Conservation (phyloP, 2,113 vertebrate genomes). For the Hymenochirus boettgeri region DNA sequence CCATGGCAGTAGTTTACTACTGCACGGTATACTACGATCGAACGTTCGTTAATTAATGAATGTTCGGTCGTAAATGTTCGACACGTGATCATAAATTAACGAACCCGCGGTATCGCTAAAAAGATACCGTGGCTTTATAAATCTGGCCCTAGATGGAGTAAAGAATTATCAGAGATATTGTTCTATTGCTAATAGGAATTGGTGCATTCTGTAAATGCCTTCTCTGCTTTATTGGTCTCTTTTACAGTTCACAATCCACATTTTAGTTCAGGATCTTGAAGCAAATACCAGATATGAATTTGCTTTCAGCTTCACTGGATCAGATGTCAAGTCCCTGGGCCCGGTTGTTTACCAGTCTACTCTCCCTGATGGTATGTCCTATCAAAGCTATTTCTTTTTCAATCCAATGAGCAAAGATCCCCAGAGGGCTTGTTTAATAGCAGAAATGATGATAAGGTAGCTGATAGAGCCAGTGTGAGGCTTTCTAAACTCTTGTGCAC, state of each 20-base stretch:
- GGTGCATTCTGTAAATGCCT: not conserved
- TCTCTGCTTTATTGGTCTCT: conserved; percentile 17
- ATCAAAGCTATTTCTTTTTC: conserved; percentile 24
- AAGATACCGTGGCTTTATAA: too few relatives aligned
- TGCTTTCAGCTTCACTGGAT: conserved; percentile 86
- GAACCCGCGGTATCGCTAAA: too few relatives aligned
- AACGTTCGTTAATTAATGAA: too few relatives aligned
- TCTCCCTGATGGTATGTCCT: conserved; percentile 79
- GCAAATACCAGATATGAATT: conserved; percentile 96
- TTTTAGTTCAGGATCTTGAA: conserved; percentile 82
- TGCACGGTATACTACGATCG: too few relatives aligned
- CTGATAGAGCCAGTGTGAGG: not conserved
- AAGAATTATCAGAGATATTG: too few relatives aligned
- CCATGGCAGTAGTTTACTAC: too few relatives aligned
- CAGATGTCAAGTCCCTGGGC: conserved; percentile 93
- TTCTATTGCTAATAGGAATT: too few relatives aligned
- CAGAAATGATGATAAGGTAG: not conserved
- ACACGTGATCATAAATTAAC: too few relatives aligned
- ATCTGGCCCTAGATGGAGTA: too few relatives aligned
- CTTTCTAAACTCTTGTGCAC: not conserved
- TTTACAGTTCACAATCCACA: conserved; percentile 74
- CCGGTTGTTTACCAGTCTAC: conserved; percentile 91
- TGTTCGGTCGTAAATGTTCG: too few relatives aligned
- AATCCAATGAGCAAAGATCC: conserved; percentile 7
- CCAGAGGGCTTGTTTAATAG: conserved; percentile 19